These are phyloP conservation scores for Phrynocephalus versicolor DNA, from an alignment of 2,113 vertebrate genomes.

Conservation along the genomic window DNA sequence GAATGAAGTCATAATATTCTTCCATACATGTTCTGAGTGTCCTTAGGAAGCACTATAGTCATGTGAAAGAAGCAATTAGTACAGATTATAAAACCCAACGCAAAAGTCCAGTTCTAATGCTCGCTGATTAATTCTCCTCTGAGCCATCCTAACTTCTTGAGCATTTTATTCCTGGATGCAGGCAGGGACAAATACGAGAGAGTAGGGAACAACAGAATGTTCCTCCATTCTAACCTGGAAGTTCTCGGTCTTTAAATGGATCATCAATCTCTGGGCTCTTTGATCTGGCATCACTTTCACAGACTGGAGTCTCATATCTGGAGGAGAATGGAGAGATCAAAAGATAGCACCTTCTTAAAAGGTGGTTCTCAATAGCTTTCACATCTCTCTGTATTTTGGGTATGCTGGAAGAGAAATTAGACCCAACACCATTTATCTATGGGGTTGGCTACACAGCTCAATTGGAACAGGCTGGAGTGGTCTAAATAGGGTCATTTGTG, in stretches of 20 bases:
- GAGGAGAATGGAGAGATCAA: constrained; percentile 58
- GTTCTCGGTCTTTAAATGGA: constrained; percentile 91
- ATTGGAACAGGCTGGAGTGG: background rate
- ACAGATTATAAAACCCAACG: background rate
- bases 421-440: background rate
- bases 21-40: background rate
- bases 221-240: constrained; percentile 83
- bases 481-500: too few species aligned
- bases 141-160: background rate
- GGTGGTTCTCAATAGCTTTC: background rate
- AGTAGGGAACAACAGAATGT: background rate
- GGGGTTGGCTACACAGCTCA: too few species aligned
- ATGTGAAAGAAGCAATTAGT: background rate
- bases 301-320: constrained; percentile 93
- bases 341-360: background rate
- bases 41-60: background rate
- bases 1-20: constrained; percentile 18
- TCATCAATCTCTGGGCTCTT: constrained; percentile 84
- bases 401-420: background rate
- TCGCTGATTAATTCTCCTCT: background rate
- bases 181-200: background rate
- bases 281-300: constrained; percentile 86
- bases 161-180: constrained; percentile 5
- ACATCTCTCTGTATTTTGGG: too few species aligned
- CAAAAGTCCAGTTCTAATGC: background rate